A percentile compares a stretch with the other conserved stretches of the same genome.
Conservation (phyloP, 2,797 vertebrate species). For the Takifugu rubripes region DNA sequence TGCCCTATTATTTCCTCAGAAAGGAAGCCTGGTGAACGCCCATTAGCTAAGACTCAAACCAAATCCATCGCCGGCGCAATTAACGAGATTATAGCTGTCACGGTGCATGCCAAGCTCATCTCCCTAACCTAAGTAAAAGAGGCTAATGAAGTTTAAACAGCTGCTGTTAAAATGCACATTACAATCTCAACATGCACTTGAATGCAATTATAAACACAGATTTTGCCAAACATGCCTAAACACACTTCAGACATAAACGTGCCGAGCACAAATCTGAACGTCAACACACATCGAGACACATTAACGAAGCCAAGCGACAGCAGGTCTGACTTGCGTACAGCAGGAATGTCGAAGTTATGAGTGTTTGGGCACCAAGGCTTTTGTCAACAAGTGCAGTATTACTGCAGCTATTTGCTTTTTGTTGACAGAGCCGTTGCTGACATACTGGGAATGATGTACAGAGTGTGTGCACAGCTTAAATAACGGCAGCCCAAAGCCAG, state of each 20-base stretch:
- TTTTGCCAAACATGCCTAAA: background rate
- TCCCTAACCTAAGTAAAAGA: slow-evolving; percentile 55
- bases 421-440: slow-evolving; percentile 27
- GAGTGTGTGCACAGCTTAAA: slow-evolving; percentile 37
- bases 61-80: slow-evolving; percentile 66
- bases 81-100: slow-evolving; percentile 66
- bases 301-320: slow-evolving; percentile 32
- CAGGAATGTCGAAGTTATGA: slow-evolving; percentile 39
- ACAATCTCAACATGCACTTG: background rate
- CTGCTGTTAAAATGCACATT: slow-evolving; percentile 25
- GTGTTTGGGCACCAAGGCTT: slow-evolving; percentile 50
- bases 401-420: slow-evolving; percentile 41
- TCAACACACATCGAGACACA: slow-evolving; percentile 1
- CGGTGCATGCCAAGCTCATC: slow-evolving; percentile 34
- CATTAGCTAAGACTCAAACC: slow-evolving; percentile 62
- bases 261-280: background rate
- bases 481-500: slow-evolving; percentile 14
- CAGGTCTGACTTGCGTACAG: slow-evolving; percentile 13
- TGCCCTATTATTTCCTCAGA: slow-evolving; percentile 68
- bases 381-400: slow-evolving; percentile 59
- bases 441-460: slow-evolving; percentile 18
- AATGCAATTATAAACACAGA: slow-evolving; percentile 9
- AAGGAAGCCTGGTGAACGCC: slow-evolving; percentile 54
- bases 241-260: slow-evolving; percentile 5
- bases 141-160: slow-evolving; percentile 56